Evolutionary conservation across 2,113 vertebrate species (phyloP), one percentile per base, ranked within the genome.

Genomic region (Phylloscopus whistleri): DNA sequence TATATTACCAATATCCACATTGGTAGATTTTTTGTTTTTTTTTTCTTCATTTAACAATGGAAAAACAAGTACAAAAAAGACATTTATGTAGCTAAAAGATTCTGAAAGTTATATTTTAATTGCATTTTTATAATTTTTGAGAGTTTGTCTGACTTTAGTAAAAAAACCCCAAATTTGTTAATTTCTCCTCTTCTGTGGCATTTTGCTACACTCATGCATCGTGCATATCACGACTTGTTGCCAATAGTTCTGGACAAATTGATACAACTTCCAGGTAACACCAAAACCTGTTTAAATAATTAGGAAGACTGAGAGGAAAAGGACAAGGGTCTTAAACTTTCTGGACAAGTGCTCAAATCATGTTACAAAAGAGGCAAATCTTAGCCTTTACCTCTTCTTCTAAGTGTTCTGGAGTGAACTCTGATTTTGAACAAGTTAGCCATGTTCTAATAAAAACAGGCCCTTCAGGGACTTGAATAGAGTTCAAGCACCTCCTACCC

Each of bases 401-500:
- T 83, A 90, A 89, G 63, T 37, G 83, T 9, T 95, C 83, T 62
- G 80, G 43, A 97, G 68, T 78, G 68, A 95, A 86, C 68, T 89
- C 86, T 46, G 39, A 75, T 81, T 84, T 55, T 94, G 64, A 93
- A 78, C 44, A 55, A 97, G 52, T 89, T 86, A 94, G 86, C 68
- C 73, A 56, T 63, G 68, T 84, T 27, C 76, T 97, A 96, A 96
- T 92, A 90, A 89, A 81, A 84, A 89, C 80, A 93, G 59, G 48
- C 24, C 80, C 96, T 96, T 90, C 64, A 89, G 94, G 93, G 95
- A 96, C 83, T 89, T 86, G 16, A 95, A 59, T 6, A 33, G 63
- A 86, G 79, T 95, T 97, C 94, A 90, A 89, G 83, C 64, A 93
- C 86, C 83, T 94, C 92, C 91, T 78, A 86, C 33, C 33, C 68